These are phyloP conservation scores for Ooceraea biroi DNA, from an alignment of 1,140 invertebrate genomes.

Conservation along the genomic window DNA sequence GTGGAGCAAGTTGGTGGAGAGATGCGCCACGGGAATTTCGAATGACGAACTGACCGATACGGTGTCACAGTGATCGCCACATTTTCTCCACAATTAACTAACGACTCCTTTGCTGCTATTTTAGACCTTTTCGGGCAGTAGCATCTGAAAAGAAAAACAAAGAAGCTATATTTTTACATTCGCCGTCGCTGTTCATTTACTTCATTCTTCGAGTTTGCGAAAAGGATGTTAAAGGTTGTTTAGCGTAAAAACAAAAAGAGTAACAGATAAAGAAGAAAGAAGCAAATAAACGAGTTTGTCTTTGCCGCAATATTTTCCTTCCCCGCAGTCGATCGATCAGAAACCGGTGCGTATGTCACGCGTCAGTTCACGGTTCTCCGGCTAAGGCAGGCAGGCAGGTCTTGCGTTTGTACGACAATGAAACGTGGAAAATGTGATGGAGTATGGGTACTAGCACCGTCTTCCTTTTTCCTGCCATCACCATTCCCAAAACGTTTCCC, in stretches of 20 bases:
- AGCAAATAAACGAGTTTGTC: conserved; percentile 8
- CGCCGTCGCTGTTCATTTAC: conserved; percentile 1
- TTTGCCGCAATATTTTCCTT: conserved; percentile 12
- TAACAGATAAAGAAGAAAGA: not conserved
- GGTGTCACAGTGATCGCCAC: not conserved
- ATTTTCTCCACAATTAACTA: conserved; percentile 40
- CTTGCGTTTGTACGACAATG: conserved; percentile 36
- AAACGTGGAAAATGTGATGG: conserved; percentile 55
- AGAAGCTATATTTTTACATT: conserved; percentile 29
- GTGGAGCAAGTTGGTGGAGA: not conserved
- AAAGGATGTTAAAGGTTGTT: not conserved
- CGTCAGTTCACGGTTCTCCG: conserved; percentile 30
- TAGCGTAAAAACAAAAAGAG: not conserved
- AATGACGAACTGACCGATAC: not conserved
- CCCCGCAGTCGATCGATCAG: conserved; percentile 1
- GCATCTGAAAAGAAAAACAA: conserved; percentile 16
- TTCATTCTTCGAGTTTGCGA: not conserved
- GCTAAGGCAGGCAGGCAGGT: conserved; percentile 15
- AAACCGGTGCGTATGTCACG: conserved; percentile 6
- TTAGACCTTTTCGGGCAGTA: conserved; percentile 3
- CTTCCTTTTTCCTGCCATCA: conserved; percentile 74
- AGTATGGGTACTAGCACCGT: conserved; percentile 68
- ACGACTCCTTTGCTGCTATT: conserved; percentile 68
- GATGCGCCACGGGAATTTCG: not conserved
- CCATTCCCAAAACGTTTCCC: conserved; percentile 74